phyloP scores from a whole-genome alignment of 2,113 vertebrate genomes.

The Gallinago paraguaiae region DNA sequence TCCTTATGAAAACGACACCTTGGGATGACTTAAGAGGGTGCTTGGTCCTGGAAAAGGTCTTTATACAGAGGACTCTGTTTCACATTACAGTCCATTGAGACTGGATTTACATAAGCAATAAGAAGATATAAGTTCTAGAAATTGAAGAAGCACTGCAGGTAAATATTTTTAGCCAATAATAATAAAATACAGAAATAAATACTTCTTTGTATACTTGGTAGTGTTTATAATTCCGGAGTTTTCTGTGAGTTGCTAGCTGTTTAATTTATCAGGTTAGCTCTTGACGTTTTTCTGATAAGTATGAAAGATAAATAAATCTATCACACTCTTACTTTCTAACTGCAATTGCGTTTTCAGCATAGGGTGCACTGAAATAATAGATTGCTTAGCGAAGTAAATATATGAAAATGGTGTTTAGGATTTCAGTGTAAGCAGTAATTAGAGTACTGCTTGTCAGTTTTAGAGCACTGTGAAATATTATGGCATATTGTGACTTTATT shows the following conservation, averaged over 20 bases:
- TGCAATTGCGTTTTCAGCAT: slow-evolving; percentile 29
- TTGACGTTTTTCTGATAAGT: slow-evolving; percentile 46
- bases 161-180: background rate
- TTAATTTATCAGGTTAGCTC: slow-evolving; percentile 34
- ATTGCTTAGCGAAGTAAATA: slow-evolving; percentile 65
- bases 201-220: background rate
- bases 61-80: background rate
- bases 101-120: background rate
- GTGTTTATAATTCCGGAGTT: background rate
- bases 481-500: slow-evolving; percentile 78
- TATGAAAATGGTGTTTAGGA: slow-evolving; percentile 61
- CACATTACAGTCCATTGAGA: background rate
- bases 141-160: background rate
- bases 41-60: background rate
- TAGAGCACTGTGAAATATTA: slow-evolving; percentile 72
- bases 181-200: background rate
- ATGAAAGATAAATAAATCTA: slow-evolving; percentile 56
- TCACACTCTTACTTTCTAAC: slow-evolving; percentile 40
- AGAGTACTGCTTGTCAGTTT: slow-evolving; percentile 65
- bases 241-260: background rate
- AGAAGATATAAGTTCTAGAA: background rate
- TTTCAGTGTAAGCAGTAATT: slow-evolving; percentile 66
- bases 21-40: background rate
- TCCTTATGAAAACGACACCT: background rate
- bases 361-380: slow-evolving; percentile 54